Conservation (phyloP, 2,113 vertebrate species). For the Pelmatolapia mariae region DNA sequence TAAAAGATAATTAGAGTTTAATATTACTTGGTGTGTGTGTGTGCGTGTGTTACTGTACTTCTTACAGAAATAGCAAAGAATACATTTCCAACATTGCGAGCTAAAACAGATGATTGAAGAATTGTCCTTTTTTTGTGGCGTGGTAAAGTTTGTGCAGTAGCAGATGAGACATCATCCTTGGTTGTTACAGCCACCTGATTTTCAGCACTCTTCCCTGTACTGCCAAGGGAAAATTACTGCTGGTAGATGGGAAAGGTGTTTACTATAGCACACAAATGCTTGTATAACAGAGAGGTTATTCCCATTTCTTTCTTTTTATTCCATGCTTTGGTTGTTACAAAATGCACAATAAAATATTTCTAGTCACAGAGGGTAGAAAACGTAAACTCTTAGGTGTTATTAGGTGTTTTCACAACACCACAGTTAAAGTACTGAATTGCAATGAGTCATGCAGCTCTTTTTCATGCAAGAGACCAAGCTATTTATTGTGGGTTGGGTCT, state of each 20-base stretch:
- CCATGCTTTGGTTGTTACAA: background rate
- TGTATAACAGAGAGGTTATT: background rate
- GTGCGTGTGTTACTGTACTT: background rate
- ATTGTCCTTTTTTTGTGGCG: background rate
- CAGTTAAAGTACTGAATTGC: conserved; percentile 37
- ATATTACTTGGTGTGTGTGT: background rate
- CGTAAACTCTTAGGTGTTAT: conserved; percentile 11
- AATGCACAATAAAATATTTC: conserved; percentile 3
- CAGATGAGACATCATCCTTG: background rate
- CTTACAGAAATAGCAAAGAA: background rate
- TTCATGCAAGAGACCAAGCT: conserved; percentile 34
- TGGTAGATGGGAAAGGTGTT: background rate
- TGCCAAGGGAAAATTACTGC: background rate
- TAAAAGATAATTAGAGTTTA: conserved; percentile 45
- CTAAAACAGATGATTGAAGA: background rate
- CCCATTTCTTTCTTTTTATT: background rate
- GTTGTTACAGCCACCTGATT: background rate
- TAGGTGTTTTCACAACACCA: conserved; percentile 35
- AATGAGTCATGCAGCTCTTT: conserved; percentile 48
- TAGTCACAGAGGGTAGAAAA: conserved; percentile 8
- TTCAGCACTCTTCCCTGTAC: background rate
- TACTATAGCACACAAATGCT: background rate
- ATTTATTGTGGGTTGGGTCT: conserved; percentile 52
- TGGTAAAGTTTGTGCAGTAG: background rate
- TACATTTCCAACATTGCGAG: background rate